These are phyloP conservation scores for Cheilinus undulatus DNA, from an alignment of 2,113 vertebrate genomes.

Conservation along the genomic window DNA sequence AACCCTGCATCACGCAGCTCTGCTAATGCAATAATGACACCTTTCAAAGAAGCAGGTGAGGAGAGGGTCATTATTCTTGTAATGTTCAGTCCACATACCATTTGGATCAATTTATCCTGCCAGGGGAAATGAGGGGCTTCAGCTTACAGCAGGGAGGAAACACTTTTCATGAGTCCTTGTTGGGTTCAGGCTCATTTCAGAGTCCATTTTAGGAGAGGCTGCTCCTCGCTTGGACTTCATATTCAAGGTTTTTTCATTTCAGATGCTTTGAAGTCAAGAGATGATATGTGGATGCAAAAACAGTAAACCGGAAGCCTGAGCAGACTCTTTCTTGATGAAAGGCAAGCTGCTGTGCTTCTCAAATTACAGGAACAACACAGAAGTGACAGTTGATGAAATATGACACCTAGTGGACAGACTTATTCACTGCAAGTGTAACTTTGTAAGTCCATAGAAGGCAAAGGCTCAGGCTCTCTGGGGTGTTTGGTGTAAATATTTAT, in stretches of 20 bases:
- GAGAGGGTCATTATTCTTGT: slow-evolving; percentile 35
- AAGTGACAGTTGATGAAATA: slow-evolving; percentile 33
- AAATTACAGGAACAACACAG: slow-evolving; percentile 28
- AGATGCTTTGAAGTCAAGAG: slow-evolving; percentile 43
- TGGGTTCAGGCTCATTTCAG: slow-evolving; percentile 25
- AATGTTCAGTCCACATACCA: slow-evolving; percentile 40
- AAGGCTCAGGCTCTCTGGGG: neutral
- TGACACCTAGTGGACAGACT: slow-evolving; percentile 66
- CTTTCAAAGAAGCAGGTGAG: slow-evolving; percentile 56
- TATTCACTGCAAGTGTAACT: slow-evolving; percentile 22
- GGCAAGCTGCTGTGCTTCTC: slow-evolving; percentile 10
- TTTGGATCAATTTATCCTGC: slow-evolving; percentile 73
- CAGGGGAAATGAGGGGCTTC: slow-evolving; percentile 52
- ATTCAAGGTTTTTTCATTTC: slow-evolving; percentile 12
- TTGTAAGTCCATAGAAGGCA: neutral
- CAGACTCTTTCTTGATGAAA: slow-evolving; percentile 11
- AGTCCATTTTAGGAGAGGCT: slow-evolving; percentile 53
- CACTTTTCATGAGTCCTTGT: slow-evolving; percentile 42
- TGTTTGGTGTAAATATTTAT: neutral
- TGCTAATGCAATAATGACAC: slow-evolving; percentile 42
- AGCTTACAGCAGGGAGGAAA: slow-evolving; percentile 36
- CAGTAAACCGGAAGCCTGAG: neutral
- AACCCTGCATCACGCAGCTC: slow-evolving; percentile 2
- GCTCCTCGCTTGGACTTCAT: neutral
- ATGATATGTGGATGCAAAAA: slow-evolving; percentile 38